Base-by-base conservation (phyloP, 2,797 vertebrate genomes). In the Sebastolobus altivelis region DNA sequence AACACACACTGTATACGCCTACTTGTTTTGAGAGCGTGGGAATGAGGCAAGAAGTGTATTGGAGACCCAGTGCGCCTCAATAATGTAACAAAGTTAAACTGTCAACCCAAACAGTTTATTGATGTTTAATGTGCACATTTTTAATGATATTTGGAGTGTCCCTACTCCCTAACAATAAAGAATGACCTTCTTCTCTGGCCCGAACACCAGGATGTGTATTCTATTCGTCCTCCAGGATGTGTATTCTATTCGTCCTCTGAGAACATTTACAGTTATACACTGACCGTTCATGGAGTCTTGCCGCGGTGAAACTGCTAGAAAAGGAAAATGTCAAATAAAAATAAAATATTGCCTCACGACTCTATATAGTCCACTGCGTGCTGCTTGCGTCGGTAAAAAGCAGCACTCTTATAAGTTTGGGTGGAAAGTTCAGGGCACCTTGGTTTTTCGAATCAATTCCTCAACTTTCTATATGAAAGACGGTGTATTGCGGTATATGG, bases 261-360 rank as follows among this genome's bases (percentile, higher is more conserved):
- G 54, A 65, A 49, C 20, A 29, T 69, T 84, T 62, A 66, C 29
- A 77, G 67, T 55, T 14, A 8, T 9, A 72, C 61, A 65, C 5
- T 40, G 7, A 37, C 35, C 56, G 49, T 74, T 72, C 77, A 46
- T 70, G 59, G 54, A 59, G 12, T 22, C 49, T 38, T 83, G 66
- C 4, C 37, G 54, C 1, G 5, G 29, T 54, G 65, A 83, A 81
- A 76, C 68, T 78, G 70, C 80, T 40, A 3, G 62, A 81, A 83
- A 60, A 65, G 72, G 49, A 81, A 83, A 87, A 79, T 75, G 82
- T 88, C 40, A 77, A 82, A 81, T 79, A 56, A 82, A 83, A 86
- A 84, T 84, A 80, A 81, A 81, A 77, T 20, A 86, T 72, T 59
- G 75, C 74, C 75, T 29, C 27, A 5, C 9, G 6, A 54, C 9